phyloP scores from a whole-genome alignment of 2,888 invertebrate genomes.

The Sialis fuliginosa region DNA sequence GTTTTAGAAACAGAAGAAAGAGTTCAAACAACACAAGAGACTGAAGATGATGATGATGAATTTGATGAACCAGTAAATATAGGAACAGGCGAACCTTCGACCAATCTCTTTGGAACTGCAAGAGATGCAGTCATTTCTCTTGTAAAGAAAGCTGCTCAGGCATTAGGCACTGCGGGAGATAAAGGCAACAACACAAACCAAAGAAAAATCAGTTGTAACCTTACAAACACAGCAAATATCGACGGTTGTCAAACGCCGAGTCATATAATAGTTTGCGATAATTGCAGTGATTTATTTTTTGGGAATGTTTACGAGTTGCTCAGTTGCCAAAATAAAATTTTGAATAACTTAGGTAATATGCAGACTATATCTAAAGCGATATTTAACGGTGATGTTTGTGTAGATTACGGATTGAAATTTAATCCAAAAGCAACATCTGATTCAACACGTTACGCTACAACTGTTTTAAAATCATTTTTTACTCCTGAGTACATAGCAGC shows the following conservation, averaged over 20 bases:
- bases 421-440: constrained; percentile 34
- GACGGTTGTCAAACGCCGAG: constrained; percentile 52
- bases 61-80: constrained; percentile 31
- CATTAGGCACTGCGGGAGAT: constrained; percentile 53
- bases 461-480: constrained; percentile 44
- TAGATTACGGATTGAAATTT: constrained; percentile 41
- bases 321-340: constrained; percentile 45
- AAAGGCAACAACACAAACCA: constrained; percentile 39
- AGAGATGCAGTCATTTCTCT: constrained; percentile 83
- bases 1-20: constrained; percentile 70
- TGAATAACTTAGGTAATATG: constrained; percentile 40
- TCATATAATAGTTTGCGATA: constrained; percentile 54
- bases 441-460: constrained; percentile 30
- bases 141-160: constrained; percentile 81
- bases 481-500: constrained; percentile 53
- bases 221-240: background rate
- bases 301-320: constrained; percentile 54
- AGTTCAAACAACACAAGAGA: constrained; percentile 41
- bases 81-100: constrained; percentile 34
- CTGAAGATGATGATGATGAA: constrained; percentile 51
- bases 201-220: constrained; percentile 1
- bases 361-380: constrained; percentile 42
- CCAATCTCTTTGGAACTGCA: constrained; percentile 70
- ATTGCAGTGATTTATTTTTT: constrained; percentile 54
- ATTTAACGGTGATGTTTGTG: constrained; percentile 39